Evolutionary conservation across 2,888 invertebrate genomes (phyloP).

Genomic region (Oxytorus armatus): DNA sequence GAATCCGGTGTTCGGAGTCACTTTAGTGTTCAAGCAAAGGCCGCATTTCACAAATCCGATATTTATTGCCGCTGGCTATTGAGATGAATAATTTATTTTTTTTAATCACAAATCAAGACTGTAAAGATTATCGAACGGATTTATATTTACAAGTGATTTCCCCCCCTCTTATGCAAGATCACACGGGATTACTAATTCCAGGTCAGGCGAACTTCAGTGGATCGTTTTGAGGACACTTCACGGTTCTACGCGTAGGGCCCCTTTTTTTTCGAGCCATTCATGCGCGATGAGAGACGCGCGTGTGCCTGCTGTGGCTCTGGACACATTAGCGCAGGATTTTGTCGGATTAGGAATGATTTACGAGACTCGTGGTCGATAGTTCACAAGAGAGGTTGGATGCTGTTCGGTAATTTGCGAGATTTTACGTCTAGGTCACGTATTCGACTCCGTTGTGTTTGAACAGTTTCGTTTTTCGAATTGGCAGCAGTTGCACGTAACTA

Average conservation of each 20-base stretch:
- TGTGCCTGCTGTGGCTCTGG: slow-evolving; percentile 70
- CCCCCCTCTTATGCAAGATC: slow-evolving; percentile 23
- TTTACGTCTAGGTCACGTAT: slow-evolving; percentile 73
- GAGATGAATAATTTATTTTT: slow-evolving; percentile 11
- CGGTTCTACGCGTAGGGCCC: slow-evolving; percentile 24
- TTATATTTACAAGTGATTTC: slow-evolving; percentile 40
- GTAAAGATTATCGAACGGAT: slow-evolving; percentile 11
- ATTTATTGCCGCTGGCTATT: slow-evolving; percentile 23
- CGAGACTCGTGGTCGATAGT: slow-evolving; percentile 54
- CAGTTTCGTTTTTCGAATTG: slow-evolving; percentile 36
- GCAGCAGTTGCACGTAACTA: slow-evolving; percentile 68
- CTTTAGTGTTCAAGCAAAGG: not conserved
- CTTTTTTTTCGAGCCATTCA: slow-evolving; percentile 31
- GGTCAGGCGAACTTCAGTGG: slow-evolving; percentile 47
- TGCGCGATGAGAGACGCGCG: slow-evolving; percentile 48
- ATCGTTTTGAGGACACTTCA: slow-evolving; percentile 41
- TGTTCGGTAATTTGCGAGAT: slow-evolving; percentile 67
- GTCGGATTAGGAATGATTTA: slow-evolving; percentile 77
- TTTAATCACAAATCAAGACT: not conserved
- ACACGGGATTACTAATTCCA: slow-evolving; percentile 43
- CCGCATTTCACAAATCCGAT: slow-evolving; percentile 18
- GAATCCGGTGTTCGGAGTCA: slow-evolving; percentile 5
- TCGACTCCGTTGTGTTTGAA: slow-evolving; percentile 38
- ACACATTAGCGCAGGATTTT: slow-evolving; percentile 76
- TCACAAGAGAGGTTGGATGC: slow-evolving; percentile 46